phyloP scores from a whole-genome alignment of 2,888 invertebrate genomes.

The Apeira syringaria region DNA sequence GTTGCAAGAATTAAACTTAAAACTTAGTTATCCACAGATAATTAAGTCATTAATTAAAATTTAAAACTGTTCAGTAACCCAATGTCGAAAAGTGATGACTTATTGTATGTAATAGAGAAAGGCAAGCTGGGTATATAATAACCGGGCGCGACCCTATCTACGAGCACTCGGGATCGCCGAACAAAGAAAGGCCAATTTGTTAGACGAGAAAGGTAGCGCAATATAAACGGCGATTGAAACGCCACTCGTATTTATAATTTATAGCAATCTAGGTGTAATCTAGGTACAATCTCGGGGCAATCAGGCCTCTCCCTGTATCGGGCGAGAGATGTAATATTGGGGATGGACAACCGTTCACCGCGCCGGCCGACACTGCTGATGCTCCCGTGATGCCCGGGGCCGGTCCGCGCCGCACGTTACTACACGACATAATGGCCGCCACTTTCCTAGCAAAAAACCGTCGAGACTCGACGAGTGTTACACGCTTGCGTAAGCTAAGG shows the following conservation, averaged over 20 bases:
- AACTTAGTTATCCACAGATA: too few species aligned
- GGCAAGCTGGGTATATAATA: constrained; percentile 32
- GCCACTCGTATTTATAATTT: constrained; percentile 76
- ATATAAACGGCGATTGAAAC: constrained; percentile 73
- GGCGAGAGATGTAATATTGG: constrained; percentile 71
- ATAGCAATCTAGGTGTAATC: constrained; percentile 79
- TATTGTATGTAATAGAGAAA: too few species aligned
- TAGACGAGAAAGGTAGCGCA: constrained; percentile 78
- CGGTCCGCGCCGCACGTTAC: too few species aligned
- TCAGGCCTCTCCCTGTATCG: constrained; percentile 70
- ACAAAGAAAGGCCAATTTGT: constrained; percentile 79
- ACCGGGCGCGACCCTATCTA: constrained; percentile 48
- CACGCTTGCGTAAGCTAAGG: constrained; percentile 23
- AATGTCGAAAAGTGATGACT: too few species aligned
- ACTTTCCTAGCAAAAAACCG: constrained; percentile 37
- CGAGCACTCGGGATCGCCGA: constrained; percentile 48
- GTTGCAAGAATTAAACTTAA: too few species aligned
- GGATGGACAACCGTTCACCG: constrained; percentile 68
- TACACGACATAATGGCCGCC: constrained; percentile 41
- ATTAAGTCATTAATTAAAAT: too few species aligned
- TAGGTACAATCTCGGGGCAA: constrained; percentile 75
- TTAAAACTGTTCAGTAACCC: too few species aligned
- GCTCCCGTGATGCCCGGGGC: constrained; percentile 48
- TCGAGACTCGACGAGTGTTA: constrained; percentile 8
- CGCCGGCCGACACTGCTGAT: constrained; percentile 50